A percentile compares a stretch with the other conserved stretches of the same genome.
These are phyloP conservation scores for Folsomia manolachei DNA, from an alignment of 2,888 invertebrate species.

Conservation along the genomic window DNA sequence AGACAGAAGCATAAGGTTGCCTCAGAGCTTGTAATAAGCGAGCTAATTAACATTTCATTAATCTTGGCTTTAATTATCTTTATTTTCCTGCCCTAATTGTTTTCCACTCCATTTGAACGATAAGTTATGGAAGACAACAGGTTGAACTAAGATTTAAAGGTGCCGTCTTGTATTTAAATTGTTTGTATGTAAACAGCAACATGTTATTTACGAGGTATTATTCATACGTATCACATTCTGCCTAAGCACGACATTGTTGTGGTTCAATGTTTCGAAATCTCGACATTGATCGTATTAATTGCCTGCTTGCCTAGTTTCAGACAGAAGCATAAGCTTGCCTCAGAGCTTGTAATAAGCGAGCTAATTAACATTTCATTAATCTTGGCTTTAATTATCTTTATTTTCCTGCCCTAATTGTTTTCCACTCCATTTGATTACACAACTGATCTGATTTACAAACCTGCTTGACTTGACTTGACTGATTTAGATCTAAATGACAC, in stretches of 20 bases:
- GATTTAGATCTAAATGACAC: neutral
- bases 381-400: constrained; percentile 34
- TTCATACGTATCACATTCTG: neutral
- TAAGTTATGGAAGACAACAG: too few species aligned
- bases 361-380: constrained; percentile 42
- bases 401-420: constrained; percentile 19
- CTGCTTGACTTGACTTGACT: neutral
- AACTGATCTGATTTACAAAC: neutral
- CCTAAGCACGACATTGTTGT: neutral
- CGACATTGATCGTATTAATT: neutral
- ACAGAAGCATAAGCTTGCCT: neutral
- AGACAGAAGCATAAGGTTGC: too few species aligned
- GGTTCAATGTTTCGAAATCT: neutral
- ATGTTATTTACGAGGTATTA: too few species aligned
- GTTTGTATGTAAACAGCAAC: too few species aligned
- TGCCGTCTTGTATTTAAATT: too few species aligned
- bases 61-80: constrained; percentile 35
- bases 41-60: constrained; percentile 41
- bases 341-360: constrained; percentile 14
- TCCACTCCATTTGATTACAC: constrained; percentile 2
- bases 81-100: too few species aligned
- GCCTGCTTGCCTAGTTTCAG: neutral
- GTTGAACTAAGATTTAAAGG: neutral
- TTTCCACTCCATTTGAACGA: constrained; percentile 4
- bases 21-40: constrained; percentile 6